Conservation (phyloP, 1,140 invertebrate genomes). For the Camponotus vicinus region DNA sequence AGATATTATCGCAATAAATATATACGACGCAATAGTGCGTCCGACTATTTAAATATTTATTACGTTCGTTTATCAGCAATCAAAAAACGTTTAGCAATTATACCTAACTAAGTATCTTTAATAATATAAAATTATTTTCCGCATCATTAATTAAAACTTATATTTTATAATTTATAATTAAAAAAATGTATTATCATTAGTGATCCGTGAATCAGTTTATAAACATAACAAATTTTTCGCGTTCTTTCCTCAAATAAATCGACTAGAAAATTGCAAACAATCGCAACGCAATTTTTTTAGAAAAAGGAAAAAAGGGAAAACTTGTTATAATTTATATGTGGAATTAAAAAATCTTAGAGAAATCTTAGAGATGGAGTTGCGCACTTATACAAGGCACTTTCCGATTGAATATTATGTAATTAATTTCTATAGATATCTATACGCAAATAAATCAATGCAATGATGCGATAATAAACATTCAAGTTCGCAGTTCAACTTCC, state of each 20-base stretch:
- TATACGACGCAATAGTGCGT: background rate
- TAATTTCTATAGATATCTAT: constrained; percentile 48
- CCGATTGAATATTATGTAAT: constrained; percentile 47
- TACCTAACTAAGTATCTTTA: background rate
- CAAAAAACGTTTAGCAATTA: background rate
- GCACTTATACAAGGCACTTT: constrained; percentile 31
- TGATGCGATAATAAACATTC: constrained; percentile 6
- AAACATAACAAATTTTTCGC: background rate
- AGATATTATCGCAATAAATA: constrained; percentile 9
- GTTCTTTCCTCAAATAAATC: background rate
- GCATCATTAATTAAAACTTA: background rate
- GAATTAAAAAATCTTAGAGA: constrained; percentile 50
- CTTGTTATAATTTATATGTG: constrained; percentile 25
- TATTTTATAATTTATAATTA: background rate
- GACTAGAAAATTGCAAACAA: background rate
- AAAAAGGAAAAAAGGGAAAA: background rate
- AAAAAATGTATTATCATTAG: background rate
- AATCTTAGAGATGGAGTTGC: constrained; percentile 54
- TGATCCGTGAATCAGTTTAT: background rate
- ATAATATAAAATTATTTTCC: background rate
- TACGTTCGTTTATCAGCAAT: background rate
- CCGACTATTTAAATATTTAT: background rate
- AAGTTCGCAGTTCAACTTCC: constrained; percentile 14
- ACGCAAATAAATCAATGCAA: constrained; percentile 43
- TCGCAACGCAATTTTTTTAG: too few species aligned